Evolutionary conservation across 1,140 invertebrate species (phyloP), one percentile per base, ranked within the genome.

Genomic region (Probaryconus sp.): DNA sequence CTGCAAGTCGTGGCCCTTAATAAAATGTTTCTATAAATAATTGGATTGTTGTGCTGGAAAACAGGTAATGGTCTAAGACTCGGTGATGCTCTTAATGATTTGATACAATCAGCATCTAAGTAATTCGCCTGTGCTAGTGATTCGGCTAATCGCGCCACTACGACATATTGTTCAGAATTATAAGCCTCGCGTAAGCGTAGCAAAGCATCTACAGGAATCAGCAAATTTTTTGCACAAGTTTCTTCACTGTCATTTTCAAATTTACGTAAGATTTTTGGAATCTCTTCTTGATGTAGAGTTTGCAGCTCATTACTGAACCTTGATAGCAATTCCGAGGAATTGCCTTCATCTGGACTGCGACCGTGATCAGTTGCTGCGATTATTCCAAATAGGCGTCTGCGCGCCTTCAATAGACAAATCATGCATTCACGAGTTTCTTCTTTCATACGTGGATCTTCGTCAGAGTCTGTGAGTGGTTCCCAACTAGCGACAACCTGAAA

Each of bases 1-100:
- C 86, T 83, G 38, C 85, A 87, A 3, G 87, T 88, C 5, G 85
- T 76, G 6, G 83, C 85, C 65, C 87, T 71, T 1, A 88, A 42
- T 13, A 88, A 71, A 48, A 85, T 81, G 16, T 81, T 64, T 61
- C 81, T 83, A 43, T 83, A 88, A 16, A 86, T 82, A 26, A 83
- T 77, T 10, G 84, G 80, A 2, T 51, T 61, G 6, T 81, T 73
- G 5, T 72, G 58, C 20, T 83, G 77, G 2, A 81, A 83, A 0
- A 87, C 60, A 5, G 74, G 53, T 40, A 84, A 45, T 5, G 83
- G 51, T 40, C 72, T 40, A 0, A 88, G 72, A 48, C 82, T 79
- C n/a, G 65, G 47, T 1, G 83, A 69, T 0, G 53, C 50, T 31
- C 53, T 61, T 0, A 88, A 20, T 7, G 70, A 75, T 24, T 84